phyloP scores from a whole-genome alignment of 2,113 vertebrate species.

The Cinclus mexicanus region DNA sequence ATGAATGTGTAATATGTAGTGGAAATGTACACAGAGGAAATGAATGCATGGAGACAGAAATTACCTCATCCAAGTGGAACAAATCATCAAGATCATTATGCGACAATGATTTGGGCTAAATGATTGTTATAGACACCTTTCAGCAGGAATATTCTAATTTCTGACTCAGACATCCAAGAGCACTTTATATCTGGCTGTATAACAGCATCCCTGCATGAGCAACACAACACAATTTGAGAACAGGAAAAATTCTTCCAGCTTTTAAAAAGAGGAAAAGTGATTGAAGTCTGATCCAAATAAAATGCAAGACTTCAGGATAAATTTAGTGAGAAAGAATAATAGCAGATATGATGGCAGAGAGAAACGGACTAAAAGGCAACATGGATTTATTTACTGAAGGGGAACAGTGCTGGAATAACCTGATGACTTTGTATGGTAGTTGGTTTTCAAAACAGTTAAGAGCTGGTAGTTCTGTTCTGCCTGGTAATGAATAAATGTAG shows the following conservation, averaged over 20 bases:
- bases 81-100: background rate
- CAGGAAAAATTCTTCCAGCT: background rate
- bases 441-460: background rate
- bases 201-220: background rate
- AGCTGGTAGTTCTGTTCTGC: background rate
- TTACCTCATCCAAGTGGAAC: background rate
- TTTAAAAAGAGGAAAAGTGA: background rate
- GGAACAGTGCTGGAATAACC: background rate
- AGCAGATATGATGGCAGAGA: background rate
- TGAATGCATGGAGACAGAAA: background rate
- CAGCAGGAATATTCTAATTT: background rate
- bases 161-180: background rate
- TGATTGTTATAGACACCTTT: background rate
- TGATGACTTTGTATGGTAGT: background rate
- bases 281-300: background rate
- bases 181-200: background rate
- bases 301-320: background rate
- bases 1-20: background rate
- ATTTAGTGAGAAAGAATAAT: background rate
- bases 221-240: background rate
- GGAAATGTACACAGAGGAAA: slow-evolving; percentile 36
- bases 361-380: background rate
- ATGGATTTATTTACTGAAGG: background rate
- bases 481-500: background rate
- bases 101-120: background rate